Evolutionary conservation across 2,797 vertebrate genomes (phyloP).

Genomic region (Petrocephalus schoutedeni): DNA sequence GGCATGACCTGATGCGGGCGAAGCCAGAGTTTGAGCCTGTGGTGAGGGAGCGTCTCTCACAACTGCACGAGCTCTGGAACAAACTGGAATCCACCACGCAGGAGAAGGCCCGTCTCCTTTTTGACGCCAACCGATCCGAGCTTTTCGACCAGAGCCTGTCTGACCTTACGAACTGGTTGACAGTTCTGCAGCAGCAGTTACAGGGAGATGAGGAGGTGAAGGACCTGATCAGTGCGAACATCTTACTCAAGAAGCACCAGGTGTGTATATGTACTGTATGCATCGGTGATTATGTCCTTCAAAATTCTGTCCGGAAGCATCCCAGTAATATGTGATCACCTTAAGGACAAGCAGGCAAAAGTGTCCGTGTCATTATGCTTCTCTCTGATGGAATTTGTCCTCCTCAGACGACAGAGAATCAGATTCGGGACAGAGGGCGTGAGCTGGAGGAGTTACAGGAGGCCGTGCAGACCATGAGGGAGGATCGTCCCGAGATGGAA

Average conservation of each 20-base stretch:
- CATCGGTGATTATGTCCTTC: not conserved
- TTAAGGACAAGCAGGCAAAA: not conserved
- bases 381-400: not conserved
- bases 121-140: conserved; percentile 81
- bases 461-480: conserved; percentile 52
- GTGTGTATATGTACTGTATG: conserved; percentile 48
- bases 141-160: conserved; percentile 77
- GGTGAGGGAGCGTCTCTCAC: conserved; percentile 66
- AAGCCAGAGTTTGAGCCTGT: conserved; percentile 72
- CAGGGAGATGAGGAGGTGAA: conserved; percentile 71
- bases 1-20: conserved; percentile 69
- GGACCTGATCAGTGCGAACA: conserved; percentile 87
- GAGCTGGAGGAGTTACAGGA: conserved; percentile 81
- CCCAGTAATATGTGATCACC: not conserved
- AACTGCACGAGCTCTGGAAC: conserved; percentile 77
- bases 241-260: conserved; percentile 86
- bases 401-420: conserved; percentile 80
- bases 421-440: conserved; percentile 71
- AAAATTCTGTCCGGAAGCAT: not conserved
- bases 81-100: conserved; percentile 70
- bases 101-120: conserved; percentile 78
- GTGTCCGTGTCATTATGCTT: not conserved
- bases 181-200: conserved; percentile 74
- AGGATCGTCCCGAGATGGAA: conserved; percentile 63
- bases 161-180: conserved; percentile 81